phyloP scores from a whole-genome alignment of 2,113 vertebrate species.

The Sarotherodon lohbergeri region DNA sequence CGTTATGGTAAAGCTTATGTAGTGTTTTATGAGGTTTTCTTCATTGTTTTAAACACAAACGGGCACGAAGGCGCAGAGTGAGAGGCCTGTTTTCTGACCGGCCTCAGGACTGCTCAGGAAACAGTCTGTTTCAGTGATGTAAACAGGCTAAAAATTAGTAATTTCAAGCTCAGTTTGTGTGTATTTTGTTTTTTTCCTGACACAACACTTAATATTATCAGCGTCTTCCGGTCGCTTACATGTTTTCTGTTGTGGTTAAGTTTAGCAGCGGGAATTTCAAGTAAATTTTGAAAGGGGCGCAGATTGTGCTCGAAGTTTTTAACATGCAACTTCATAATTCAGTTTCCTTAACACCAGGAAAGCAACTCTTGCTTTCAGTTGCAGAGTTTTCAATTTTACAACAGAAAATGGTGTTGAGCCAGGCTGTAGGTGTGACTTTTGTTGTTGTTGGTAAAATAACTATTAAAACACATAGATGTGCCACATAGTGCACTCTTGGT shows the following conservation, averaged over 20 bases:
- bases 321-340: not conserved
- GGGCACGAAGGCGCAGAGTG: not conserved
- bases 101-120: not conserved
- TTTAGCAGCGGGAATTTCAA: not conserved
- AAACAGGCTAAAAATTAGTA: rapidly evolving
- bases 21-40: rapidly evolving
- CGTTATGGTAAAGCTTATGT: not conserved
- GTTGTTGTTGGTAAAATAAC: not conserved
- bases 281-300: not conserved
- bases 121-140: not conserved
- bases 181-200: not conserved
- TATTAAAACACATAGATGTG: not conserved
- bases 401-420: not conserved
- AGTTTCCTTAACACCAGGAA: not conserved
- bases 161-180: not conserved
- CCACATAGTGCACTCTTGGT: not conserved
- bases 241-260: not conserved
- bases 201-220: not conserved
- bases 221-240: not conserved
- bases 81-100: not conserved
- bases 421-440: not conserved
- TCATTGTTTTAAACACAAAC: not conserved
- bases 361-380: not conserved
- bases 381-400: not conserved
- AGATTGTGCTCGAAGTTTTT: not conserved